Base-by-base conservation (phyloP, 2,888 invertebrate species). In the Hemistola chrysoprasaria region DNA sequence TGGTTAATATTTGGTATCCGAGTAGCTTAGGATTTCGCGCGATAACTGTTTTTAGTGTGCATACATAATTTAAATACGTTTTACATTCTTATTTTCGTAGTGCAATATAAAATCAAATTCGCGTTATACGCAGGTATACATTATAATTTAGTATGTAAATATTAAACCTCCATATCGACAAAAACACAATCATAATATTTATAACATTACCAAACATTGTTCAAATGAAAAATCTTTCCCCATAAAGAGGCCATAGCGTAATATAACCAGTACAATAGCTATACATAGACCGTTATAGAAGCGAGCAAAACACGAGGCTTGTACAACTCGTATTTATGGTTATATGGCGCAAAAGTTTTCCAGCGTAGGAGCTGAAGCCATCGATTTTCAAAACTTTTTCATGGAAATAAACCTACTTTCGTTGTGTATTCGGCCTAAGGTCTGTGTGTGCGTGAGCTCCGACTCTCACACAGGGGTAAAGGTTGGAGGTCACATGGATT, bases 331-430 rank as follows among this genome's bases (percentile, higher is more conserved):
- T 87, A 88, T 87, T 87, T 87, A 87, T 87, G 85, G 86, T 74
- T 86, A 81, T 86, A 84, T 78, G 86, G 74, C 74, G 82, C 76
- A 80, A 86, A 88, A 88, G 76, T 88, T 88, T 84, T 69, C 70
- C 71, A 79, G 83, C 83, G 84, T 83, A 80, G 84, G 84, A 85
- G 87, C 86, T 84, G 71, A 83, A 85, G 83, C 86, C 86, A 88
- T 88, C 89, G 90, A 90, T 90, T 90, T 89, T 88, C 87, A 83
- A 88, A 90, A 90, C 86, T 90, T 90, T 90, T 90, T 89, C 90
- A 86, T 88, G 88, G 88, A 88, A 86, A 89, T 86, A 87, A 87
- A 87, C 87, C 87, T 83, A 87, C 87, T 87, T 86, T 84, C 78
- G 75, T 78, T 81, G 83, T 86, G 80, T 80, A 79, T 69, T 72